phyloP scores from a whole-genome alignment of 2,888 invertebrate species.

The Octodonta nipae region DNA sequence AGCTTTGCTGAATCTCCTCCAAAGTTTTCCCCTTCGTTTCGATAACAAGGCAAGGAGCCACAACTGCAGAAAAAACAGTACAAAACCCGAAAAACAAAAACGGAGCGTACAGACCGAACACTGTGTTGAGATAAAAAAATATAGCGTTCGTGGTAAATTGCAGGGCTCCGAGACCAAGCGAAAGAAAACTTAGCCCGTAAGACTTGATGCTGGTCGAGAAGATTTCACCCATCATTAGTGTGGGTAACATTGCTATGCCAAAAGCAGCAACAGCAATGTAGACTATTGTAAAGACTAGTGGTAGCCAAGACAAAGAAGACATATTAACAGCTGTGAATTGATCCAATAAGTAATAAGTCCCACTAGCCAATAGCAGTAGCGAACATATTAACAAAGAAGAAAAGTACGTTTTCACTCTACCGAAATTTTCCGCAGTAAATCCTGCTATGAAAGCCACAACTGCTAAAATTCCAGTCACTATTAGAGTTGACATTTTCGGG shows the following conservation, averaged over 20 bases:
- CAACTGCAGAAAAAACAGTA: constrained; percentile 3
- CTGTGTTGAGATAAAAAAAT: constrained; percentile 22
- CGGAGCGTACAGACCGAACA: constrained; percentile 21
- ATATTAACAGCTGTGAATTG: constrained; percentile 15
- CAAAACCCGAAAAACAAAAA: constrained; percentile 7
- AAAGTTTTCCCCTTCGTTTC: constrained; percentile 7
- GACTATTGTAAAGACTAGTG: constrained; percentile 21
- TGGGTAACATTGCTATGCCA: constrained; percentile 22
- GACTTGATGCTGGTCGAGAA: constrained; percentile 24
- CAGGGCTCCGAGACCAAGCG: constrained; percentile 17
- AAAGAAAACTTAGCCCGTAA: constrained; percentile 19
- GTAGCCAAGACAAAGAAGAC: constrained; percentile 19
- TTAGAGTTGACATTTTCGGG: constrained; percentile 14
- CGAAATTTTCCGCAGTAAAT: constrained; percentile 17
- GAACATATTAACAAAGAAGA: constrained; percentile 17
- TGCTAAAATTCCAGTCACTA: constrained; percentile 12
- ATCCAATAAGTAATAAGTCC: constrained; percentile 18
- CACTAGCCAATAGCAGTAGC: constrained; percentile 14
- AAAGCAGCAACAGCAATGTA: constrained; percentile 18
- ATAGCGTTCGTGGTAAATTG: constrained; percentile 17
- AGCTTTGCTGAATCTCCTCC: constrained; percentile 8
- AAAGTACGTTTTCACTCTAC: constrained; percentile 18
- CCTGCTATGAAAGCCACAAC: constrained; percentile 13
- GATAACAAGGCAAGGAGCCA: constrained; percentile 5
- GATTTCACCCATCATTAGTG: constrained; percentile 24